Conservation (phyloP, 2,797 vertebrate genomes). For the Rallus crepitans region DNA sequence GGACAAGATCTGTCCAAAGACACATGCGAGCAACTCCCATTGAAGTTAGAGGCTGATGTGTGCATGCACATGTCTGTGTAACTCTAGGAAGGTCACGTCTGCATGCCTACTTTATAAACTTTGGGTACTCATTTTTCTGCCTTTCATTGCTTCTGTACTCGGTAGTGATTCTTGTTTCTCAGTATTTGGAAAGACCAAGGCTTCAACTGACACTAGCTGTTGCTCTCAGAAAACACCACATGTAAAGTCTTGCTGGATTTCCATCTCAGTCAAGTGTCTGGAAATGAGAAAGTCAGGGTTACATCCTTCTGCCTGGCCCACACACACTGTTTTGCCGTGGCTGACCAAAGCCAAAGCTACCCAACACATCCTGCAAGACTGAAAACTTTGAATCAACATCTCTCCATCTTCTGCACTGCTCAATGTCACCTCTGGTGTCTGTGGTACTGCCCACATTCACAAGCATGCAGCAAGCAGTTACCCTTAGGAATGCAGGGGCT, state of each 20-base stretch:
- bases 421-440: neutral
- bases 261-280: neutral
- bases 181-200: neutral
- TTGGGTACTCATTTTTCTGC: neutral
- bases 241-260: neutral
- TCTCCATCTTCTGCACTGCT: neutral
- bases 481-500: neutral
- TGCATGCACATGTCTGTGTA: neutral
- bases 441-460: neutral
- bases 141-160: constrained; percentile 2
- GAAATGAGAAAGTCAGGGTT: neutral
- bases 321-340: neutral
- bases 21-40: constrained; percentile 9
- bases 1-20: constrained; percentile 48
- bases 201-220: neutral
- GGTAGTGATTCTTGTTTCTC: neutral
- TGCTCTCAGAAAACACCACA: neutral
- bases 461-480: rapidly evolving
- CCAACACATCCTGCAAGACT: neutral
- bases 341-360: neutral
- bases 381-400: neutral
- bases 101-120: neutral
- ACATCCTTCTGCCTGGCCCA: neutral
- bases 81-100: constrained; percentile 14
- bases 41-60: neutral